Evolutionary conservation across 23 tunicate genomes (phyloP), one percentile per base, ranked within the genome.

Genomic region (Trididemnum miniatum): DNA sequence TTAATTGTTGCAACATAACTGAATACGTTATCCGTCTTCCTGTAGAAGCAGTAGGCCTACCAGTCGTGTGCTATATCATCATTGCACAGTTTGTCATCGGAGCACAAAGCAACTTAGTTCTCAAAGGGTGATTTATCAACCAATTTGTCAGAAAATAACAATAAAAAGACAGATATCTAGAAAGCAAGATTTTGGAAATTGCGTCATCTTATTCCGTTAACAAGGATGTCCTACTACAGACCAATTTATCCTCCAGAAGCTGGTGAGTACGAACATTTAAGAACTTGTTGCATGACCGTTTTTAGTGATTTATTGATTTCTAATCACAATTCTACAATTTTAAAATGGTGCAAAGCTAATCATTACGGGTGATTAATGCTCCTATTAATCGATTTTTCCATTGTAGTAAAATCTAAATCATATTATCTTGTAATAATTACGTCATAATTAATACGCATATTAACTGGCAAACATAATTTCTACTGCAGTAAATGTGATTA

Each of bases 181-280:
- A 67, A 67, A 67, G 75, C 38, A 67, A 67, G 75, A 67, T 67
- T 67, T 67, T 26, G n/a, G 26, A n/a, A 3, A 67, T 67, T 67
- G 32, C 75, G 75, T 67, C 75, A 67, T 67, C 4, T 26, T 4
- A 4, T 67, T 20, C 22, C 29, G 67, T 26, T 25, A 22, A 24
- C 9, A 4, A 31, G 7, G 75, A 67, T 67, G 75, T 67, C 75
- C 32, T 67, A 67, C 38, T 67, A 67, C 25, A 37, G 75, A 31
- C 75, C 22, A 3, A 31, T 67, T 12, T 67, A 67, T 22, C 18
- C 37, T 7, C 38, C 75, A 2, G 75, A 67, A 31, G 7, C 22
- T 5, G 75, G 75, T 67, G 25, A 67, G 75, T 62, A 62, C 69
- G 57, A 18, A 49, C 18, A 12, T 49, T 4, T 20, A 62, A 62